phyloP scores from a whole-genome alignment of 2,888 invertebrate species.

The Escarpia spicata region DNA sequence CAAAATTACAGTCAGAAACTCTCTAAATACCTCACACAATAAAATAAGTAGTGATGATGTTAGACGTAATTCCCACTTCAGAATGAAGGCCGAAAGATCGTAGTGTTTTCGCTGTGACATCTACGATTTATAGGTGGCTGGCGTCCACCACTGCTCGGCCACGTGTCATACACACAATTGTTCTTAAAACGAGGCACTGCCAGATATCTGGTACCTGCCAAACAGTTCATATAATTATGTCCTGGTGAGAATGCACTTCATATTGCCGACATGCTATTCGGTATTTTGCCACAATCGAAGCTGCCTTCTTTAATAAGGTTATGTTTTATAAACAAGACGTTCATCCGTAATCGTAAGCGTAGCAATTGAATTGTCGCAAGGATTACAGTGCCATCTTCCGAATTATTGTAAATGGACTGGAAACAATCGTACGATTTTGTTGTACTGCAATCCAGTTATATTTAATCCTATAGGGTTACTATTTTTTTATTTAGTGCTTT shows the following conservation, averaged over 20 bases:
- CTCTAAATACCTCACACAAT: neutral
- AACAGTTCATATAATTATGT: neutral
- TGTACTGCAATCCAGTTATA: neutral
- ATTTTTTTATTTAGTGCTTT: neutral
- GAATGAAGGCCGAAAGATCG: neutral
- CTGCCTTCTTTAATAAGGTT: slow-evolving; percentile 19
- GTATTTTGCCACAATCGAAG: neutral
- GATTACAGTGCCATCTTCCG: slow-evolving; percentile 10
- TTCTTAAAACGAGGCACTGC: slow-evolving; percentile 4
- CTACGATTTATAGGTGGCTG: slow-evolving; percentile 1
- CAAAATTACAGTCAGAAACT: neutral
- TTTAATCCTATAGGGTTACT: neutral
- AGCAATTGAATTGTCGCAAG: slow-evolving; percentile 4
- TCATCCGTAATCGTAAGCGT: neutral
- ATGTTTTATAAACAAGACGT: slow-evolving; percentile 21
- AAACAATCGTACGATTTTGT: neutral
- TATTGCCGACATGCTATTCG: neutral
- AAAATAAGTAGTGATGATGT: neutral
- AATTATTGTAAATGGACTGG: neutral
- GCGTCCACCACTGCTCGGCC: neutral
- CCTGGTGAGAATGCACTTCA: neutral
- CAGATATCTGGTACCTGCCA: neutral
- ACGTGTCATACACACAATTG: neutral
- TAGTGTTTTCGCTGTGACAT: neutral
- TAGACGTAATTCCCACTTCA: neutral